phyloP scores from a whole-genome alignment of 2,888 invertebrate genomes.

The Drosophila putrida region DNA sequence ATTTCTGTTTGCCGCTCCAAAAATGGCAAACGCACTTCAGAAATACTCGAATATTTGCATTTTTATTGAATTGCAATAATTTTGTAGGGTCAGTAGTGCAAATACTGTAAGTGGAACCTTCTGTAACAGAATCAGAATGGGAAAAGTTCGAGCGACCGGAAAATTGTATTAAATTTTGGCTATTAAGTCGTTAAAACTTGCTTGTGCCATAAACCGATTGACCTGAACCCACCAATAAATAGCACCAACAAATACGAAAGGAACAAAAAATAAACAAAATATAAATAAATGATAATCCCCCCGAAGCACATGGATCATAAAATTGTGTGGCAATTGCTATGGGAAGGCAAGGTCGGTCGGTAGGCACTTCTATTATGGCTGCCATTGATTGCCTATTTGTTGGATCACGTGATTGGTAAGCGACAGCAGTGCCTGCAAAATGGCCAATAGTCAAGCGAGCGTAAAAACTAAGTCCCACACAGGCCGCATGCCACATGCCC shows the following conservation, averaged over 20 bases:
- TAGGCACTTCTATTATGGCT: slow-evolving; percentile 57
- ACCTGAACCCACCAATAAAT: slow-evolving; percentile 44
- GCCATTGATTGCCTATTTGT: slow-evolving; percentile 68
- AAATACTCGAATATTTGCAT: slow-evolving; percentile 67
- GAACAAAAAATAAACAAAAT: slow-evolving; percentile 8
- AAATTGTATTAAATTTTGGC: slow-evolving; percentile 79
- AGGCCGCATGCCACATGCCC: slow-evolving; percentile 17
- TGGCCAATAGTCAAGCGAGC: slow-evolving; percentile 50
- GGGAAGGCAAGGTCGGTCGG: not conserved
- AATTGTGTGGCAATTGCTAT: slow-evolving; percentile 23
- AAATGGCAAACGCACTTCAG: slow-evolving; percentile 62
- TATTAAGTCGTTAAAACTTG: slow-evolving; percentile 77
- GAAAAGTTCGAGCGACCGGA: slow-evolving; percentile 61
- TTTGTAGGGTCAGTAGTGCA: slow-evolving; percentile 57
- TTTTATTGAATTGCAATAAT: slow-evolving; percentile 79
- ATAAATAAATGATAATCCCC: slow-evolving; percentile 54
- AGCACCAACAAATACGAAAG: slow-evolving; percentile 21
- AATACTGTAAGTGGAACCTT: not conserved
- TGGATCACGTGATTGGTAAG: slow-evolving; percentile 63
- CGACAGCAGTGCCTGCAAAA: slow-evolving; percentile 17
- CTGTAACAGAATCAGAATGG: slow-evolving; percentile 23
- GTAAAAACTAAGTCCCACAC: slow-evolving; percentile 56
- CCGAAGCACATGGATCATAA: slow-evolving; percentile 38
- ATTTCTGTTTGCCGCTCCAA: slow-evolving; percentile 17
- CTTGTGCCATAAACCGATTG: slow-evolving; percentile 56